phyloP scores from a whole-genome alignment of 2,113 vertebrate species.

The Anguilla japonica region DNA sequence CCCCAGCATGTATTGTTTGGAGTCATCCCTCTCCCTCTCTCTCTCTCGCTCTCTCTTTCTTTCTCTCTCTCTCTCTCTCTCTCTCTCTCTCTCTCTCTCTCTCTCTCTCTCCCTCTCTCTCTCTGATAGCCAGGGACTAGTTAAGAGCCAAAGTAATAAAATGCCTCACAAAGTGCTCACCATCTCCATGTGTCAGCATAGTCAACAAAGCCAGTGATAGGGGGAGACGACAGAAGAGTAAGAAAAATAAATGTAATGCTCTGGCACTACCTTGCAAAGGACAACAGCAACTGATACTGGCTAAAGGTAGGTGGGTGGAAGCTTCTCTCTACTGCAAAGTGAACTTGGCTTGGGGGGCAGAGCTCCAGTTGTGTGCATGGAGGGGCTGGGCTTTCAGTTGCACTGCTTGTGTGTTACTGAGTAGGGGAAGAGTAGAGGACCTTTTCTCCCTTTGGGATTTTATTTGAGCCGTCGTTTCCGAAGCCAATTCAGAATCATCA shows the following conservation, averaged over 20 bases:
- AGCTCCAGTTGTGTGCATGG: neutral
- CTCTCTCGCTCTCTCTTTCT: conserved; percentile 17
- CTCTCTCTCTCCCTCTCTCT: neutral
- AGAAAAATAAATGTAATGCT: neutral
- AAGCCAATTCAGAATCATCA: neutral
- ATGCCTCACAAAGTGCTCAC: conserved; percentile 26
- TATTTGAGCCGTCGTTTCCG: neutral
- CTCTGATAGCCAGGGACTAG: neutral
- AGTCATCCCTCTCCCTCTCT: conserved; percentile 20
- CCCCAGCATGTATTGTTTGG: neutral
- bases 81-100: conserved; percentile 9
- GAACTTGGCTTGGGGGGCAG: neutral
- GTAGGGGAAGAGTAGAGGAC: neutral
- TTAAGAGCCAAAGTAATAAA: conserved; percentile 34
- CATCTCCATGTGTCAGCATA: conserved; percentile 29
- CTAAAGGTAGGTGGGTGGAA: conserved; percentile 20
- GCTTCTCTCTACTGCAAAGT: neutral
- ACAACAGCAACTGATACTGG: neutral
- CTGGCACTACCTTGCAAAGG: neutral
- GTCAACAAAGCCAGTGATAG: neutral
- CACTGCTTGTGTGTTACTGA: neutral
- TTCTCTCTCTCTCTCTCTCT: neutral
- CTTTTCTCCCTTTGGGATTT: neutral
- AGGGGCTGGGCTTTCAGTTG: neutral
- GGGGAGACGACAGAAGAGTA: neutral